phyloP scores from a whole-genome alignment of 2,113 vertebrate species.

The Neolamprologus hecqui region DNA sequence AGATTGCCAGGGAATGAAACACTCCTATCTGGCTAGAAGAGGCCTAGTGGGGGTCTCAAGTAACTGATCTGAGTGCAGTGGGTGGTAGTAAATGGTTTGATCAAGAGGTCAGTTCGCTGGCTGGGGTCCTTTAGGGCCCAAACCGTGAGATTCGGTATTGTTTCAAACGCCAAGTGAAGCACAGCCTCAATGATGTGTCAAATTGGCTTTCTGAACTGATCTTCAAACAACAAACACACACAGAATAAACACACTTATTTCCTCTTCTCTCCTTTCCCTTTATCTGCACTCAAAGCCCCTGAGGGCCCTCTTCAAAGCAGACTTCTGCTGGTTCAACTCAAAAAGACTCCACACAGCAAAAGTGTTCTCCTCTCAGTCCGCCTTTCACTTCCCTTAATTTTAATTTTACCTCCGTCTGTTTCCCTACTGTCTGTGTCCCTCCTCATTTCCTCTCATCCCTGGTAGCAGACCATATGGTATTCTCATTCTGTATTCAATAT shows the following conservation, averaged over 20 bases:
- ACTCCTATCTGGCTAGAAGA: conserved; percentile 17
- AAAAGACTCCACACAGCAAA: conserved; percentile 5
- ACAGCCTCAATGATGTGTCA: neutral
- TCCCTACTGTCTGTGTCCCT: neutral
- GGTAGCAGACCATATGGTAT: conserved; percentile 11
- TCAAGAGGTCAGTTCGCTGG: conserved; percentile 12
- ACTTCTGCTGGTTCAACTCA: neutral
- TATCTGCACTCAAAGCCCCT: conserved; percentile 5
- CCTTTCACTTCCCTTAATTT: neutral
- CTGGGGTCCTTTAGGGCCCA: neutral
- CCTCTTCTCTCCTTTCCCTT: neutral
- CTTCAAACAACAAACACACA: conserved; percentile 27
- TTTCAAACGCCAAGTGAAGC: conserved; percentile 26
- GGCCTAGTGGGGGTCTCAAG: conserved; percentile 24
- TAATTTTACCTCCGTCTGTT: neutral
- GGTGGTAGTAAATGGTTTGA: conserved; percentile 38
- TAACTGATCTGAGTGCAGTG: conserved; percentile 50
- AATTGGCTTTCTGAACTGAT: conserved; percentile 17
- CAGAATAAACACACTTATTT: neutral
- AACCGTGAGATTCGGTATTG: neutral
- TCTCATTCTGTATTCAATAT: neutral
- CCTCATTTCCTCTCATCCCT: conserved; percentile 2
- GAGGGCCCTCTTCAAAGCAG: conserved; percentile 1
- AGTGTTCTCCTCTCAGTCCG: neutral
- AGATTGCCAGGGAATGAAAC: conserved; percentile 37